Evolutionary conservation across 2,113 vertebrate genomes (phyloP).

Genomic region (Callopanchax toddi): DNA sequence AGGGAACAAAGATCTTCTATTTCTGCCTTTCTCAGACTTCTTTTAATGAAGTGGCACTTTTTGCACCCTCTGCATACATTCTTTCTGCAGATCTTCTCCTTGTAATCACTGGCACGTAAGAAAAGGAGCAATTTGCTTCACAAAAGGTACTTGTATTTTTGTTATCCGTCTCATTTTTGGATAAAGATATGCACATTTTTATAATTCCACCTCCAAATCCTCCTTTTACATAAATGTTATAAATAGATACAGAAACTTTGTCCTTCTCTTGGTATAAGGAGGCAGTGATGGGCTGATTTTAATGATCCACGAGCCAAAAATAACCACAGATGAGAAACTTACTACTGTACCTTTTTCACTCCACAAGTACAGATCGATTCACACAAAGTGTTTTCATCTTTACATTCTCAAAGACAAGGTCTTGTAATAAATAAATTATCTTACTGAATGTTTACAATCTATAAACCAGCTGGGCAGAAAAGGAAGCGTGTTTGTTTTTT

Average conservation of each 20-base stretch:
- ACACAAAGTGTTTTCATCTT: constrained; percentile 44
- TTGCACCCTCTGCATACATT: not conserved
- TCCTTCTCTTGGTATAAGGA: constrained; percentile 4
- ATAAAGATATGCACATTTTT: constrained; percentile 6
- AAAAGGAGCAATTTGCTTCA: not conserved
- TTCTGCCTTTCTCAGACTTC: not conserved
- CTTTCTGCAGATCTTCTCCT: not conserved
- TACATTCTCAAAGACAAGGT: constrained; percentile 57
- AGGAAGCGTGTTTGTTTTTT: constrained; percentile 31
- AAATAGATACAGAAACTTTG: constrained; percentile 1
- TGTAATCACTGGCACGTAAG: constrained; percentile 13
- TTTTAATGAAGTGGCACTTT: not conserved
- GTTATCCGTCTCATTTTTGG: constrained; percentile 1
- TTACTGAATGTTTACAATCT: constrained; percentile 37
- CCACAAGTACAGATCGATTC: constrained; percentile 39
- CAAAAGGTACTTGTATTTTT: not conserved
- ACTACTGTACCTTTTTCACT: constrained; percentile 44
- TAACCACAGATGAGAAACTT: constrained; percentile 5
- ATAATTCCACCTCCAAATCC: not conserved
- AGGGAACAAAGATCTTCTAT: not conserved
- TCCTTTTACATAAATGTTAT: not conserved
- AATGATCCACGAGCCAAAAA: constrained; percentile 16
- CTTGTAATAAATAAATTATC: constrained; percentile 66
- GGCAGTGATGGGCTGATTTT: constrained; percentile 15
- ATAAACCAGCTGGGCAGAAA: constrained; percentile 47